Evolutionary conservation across 2,888 invertebrate genomes (phyloP).

Genomic region (Aphodius granarius): DNA sequence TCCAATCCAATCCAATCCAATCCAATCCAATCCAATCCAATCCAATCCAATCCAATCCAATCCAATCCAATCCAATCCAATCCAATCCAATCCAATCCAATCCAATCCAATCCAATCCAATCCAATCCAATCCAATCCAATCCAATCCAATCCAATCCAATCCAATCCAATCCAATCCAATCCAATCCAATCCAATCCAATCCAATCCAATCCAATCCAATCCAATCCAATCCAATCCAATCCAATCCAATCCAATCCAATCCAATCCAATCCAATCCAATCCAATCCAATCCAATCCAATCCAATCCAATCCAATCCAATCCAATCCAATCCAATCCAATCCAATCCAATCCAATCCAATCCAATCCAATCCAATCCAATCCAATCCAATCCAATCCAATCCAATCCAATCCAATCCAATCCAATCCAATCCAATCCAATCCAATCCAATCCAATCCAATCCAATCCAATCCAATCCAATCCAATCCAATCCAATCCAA

Average conservation of each 20-base stretch:
- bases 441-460: slow-evolving; percentile 8
- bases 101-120: slow-evolving; percentile 8
- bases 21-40: background rate
- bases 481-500: slow-evolving; percentile 27
- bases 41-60: background rate
- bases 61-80: background rate
- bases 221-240: background rate
- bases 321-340: slow-evolving; percentile 16
- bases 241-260: background rate
- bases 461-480: slow-evolving; percentile 20
- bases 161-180: slow-evolving; percentile 23
- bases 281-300: background rate
- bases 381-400: background rate
- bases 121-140: slow-evolving; percentile 17
- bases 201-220: slow-evolving; percentile 19
- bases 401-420: slow-evolving; percentile 3
- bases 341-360: background rate
- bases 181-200: slow-evolving; percentile 20
- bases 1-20: slow-evolving; percentile 16
- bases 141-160: slow-evolving; percentile 22
- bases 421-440: slow-evolving; percentile 15
- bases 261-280: background rate
- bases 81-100: slow-evolving; percentile 6
- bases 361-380: background rate
- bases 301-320: slow-evolving; percentile 24